These are phyloP conservation scores for Ladona fulva DNA, from an alignment of 1,140 invertebrate species.

Conservation along the genomic window DNA sequence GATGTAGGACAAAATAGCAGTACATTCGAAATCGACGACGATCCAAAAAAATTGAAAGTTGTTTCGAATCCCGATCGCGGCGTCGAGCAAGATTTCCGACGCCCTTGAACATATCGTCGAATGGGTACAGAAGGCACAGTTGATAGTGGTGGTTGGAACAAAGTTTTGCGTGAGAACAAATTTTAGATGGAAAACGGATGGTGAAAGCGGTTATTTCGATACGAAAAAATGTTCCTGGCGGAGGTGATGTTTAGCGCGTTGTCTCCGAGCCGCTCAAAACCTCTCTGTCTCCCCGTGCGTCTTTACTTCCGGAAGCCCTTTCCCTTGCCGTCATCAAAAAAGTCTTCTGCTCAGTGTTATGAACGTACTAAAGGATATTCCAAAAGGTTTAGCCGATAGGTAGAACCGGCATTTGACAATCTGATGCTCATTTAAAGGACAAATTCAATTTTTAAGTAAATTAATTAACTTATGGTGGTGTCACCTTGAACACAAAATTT, in stretches of 20 bases:
- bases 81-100: background rate
- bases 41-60: background rate
- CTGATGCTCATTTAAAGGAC: too few species aligned
- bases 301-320: background rate
- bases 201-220: background rate
- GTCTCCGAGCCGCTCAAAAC: background rate
- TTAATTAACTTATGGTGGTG: too few species aligned
- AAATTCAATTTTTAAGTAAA: too few species aligned
- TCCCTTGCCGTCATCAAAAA: background rate
- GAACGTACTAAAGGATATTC: too few species aligned
- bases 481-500: too few species aligned
- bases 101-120: background rate
- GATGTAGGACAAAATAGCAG: background rate
- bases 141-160: background rate
- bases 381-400: too few species aligned
- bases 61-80: too few species aligned
- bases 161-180: background rate
- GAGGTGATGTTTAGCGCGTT: background rate
- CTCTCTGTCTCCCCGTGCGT: background rate
- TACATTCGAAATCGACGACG: background rate
- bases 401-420: too few species aligned
- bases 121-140: background rate
- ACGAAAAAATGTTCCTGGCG: background rate
- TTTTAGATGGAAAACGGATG: background rate
- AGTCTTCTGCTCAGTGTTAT: background rate